Evolutionary conservation across 2,113 vertebrate species (phyloP), one percentile per base, ranked within the genome.

Genomic region (Picathartes gymnocephalus): DNA sequence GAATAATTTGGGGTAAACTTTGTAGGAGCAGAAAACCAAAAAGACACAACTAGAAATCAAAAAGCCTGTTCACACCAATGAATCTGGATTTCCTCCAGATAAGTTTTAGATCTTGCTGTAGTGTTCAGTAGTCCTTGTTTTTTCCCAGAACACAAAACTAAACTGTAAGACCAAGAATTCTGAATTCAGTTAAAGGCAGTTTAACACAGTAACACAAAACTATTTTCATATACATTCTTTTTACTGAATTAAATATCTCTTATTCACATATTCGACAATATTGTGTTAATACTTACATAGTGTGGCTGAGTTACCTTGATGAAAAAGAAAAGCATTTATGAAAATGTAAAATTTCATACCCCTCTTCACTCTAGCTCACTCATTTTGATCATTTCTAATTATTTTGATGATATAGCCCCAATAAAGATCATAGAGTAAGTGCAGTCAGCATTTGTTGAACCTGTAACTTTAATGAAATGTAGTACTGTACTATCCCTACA

Each of bases 381-480:
- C 15, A 21, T 91, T 96, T 90, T 93, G 82, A 92, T 90, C 28
- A 70, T 31, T 82, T 95, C 58, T 90, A 93, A 93, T 96, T 95
- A 86, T 95, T 95, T 92, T 96, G 37, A 30, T 83, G 45, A 58
- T 66, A 47, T 60, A 51, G 62, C 58, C 88, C 68, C 74, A 83
- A 13, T 66, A 70, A 95, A 90, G 81, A 93, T 94, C 66, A 65
- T 31, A 68, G 58, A 76, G 35, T 69, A 57, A 57, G 40, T 42
- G 50, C 62, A 93, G 93, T 70, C 87, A 92, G 91, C 74, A 80
- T 95, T 97, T 89, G 88, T 93, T 95, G 90, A 95, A 91, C 76
- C 92, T 90, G 76, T 93, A 92, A 81, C 68, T 97, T 95, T 95
- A 95, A 95, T 95, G 92, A 96, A 95, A 92, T 68, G n/a, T 92